Conservation (phyloP, 2,888 invertebrate genomes). For the Andrena haemorrhoa region DNA sequence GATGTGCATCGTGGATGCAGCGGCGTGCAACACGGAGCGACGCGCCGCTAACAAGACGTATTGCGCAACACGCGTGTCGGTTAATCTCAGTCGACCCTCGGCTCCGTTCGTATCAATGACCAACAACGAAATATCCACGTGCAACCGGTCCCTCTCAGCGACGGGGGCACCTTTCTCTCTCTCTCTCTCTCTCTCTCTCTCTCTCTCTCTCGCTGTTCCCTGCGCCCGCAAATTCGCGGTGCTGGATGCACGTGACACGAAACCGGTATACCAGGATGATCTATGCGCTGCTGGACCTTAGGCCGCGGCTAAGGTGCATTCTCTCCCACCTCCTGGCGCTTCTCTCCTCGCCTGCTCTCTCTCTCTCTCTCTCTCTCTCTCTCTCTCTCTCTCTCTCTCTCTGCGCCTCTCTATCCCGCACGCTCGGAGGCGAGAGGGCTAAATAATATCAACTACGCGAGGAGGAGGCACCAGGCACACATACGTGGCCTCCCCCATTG, state of each 20-base stretch:
- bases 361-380: slow-evolving; percentile 2
- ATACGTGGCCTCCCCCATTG: slow-evolving; percentile 65
- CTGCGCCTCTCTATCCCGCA: background rate
- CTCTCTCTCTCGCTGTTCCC: background rate
- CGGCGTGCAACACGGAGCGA: background rate
- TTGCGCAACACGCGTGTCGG: slow-evolving; percentile 47
- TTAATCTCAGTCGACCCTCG: slow-evolving; percentile 46
- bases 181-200: background rate
- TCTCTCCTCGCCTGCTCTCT: slow-evolving; percentile 33
- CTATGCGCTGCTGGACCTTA: slow-evolving; percentile 65
- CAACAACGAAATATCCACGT: slow-evolving; percentile 44
- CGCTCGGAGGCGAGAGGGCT: slow-evolving; percentile 44
- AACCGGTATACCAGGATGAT: slow-evolving; percentile 71
- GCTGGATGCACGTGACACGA: slow-evolving; percentile 65
- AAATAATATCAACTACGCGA: slow-evolving; percentile 74
- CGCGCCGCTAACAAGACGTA: slow-evolving; percentile 50
- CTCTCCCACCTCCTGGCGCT: slow-evolving; percentile 57
- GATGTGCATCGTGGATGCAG: slow-evolving; percentile 8
- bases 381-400: slow-evolving; percentile 7
- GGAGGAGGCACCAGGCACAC: slow-evolving; percentile 56
- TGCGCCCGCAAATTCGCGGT: slow-evolving; percentile 55
- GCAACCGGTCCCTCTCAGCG: background rate
- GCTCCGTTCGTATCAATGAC: slow-evolving; percentile 43
- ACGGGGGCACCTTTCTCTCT: background rate
- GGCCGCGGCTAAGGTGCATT: slow-evolving; percentile 65